Percentiles rank a stretch among this genome's conserved stretches.
Evolutionary conservation across 2,888 invertebrate species (phyloP).

Genomic region (Polyommatus iphigenia): DNA sequence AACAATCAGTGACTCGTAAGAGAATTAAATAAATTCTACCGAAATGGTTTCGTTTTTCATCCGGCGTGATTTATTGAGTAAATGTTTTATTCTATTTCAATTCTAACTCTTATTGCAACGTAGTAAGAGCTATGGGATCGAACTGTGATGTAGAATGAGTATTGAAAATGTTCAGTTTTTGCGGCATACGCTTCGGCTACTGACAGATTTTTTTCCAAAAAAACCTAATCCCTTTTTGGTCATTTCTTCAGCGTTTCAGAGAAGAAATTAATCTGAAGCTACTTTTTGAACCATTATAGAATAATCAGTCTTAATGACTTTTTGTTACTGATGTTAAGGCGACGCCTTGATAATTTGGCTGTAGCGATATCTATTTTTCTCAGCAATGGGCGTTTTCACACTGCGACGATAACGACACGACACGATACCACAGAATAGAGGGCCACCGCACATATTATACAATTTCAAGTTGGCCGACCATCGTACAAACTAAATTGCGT

Average conservation of each 20-base stretch:
- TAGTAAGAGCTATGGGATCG: slow-evolving; percentile 42
- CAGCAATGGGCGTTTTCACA: no score
- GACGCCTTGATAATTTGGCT: no score
- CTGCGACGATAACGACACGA: no score
- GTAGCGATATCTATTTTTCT: no score
- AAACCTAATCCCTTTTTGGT: slow-evolving; percentile 31
- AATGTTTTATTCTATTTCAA: slow-evolving; percentile 49
- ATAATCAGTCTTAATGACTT: no score
- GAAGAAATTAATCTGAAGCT: background rate
- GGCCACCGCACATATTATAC: no score
- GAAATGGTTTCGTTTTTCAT: slow-evolving; percentile 68
- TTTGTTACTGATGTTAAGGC: no score
- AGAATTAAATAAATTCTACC: slow-evolving; percentile 70
- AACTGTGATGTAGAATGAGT: slow-evolving; percentile 33
- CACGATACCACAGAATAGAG: no score
- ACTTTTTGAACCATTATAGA: no score
- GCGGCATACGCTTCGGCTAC: slow-evolving; percentile 44
- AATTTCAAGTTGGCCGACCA: no score
- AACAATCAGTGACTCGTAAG: slow-evolving; percentile 66
- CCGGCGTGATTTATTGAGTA: slow-evolving; percentile 62
- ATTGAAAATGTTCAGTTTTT: slow-evolving; percentile 52
- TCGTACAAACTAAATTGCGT: no score
- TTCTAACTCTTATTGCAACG: slow-evolving; percentile 44
- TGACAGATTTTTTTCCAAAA: slow-evolving; percentile 41
- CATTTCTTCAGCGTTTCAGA: slow-evolving; percentile 8